Percentiles rank a stretch among this genome's conserved stretches.
Conservation (phyloP, 2,888 invertebrate genomes). For the Prosopocoilus inquinatus region DNA sequence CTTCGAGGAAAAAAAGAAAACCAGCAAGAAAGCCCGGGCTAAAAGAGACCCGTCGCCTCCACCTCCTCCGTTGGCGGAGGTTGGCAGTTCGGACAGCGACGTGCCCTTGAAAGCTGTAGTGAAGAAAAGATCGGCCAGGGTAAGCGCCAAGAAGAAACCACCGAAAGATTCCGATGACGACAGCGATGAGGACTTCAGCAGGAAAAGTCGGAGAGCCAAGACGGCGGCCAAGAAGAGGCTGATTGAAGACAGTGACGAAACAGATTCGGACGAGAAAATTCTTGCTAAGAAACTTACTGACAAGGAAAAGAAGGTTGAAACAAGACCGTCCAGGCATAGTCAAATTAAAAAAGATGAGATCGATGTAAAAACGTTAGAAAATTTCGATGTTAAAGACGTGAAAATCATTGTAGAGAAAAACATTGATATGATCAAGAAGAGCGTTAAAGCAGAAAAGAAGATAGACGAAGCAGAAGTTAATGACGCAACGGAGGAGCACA, state of each 20-base stretch:
- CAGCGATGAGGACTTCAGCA: conserved; percentile 5
- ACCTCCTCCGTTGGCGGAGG: too few species aligned
- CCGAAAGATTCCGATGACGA: conserved; percentile 20
- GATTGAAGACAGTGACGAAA: conserved; percentile 8
- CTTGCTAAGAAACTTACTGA: not conserved
- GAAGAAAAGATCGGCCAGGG: not conserved
- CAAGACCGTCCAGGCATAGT: not conserved
- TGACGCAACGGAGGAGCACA: conserved; percentile 1
- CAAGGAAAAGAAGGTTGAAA: not conserved
- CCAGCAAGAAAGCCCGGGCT: not conserved
- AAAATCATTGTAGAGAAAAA: conserved; percentile 1
- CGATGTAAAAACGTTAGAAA: not conserved
- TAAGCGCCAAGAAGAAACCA: conserved; percentile 6
- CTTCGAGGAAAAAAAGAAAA: not conserved
- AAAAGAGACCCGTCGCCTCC: too few species aligned
- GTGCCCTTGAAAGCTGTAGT: too few species aligned
- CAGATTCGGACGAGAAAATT: conserved; percentile 3
- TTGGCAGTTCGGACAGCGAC: too few species aligned
- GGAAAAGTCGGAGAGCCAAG: conserved; percentile 8
- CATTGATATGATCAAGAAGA: not conserved
- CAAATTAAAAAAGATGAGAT: not conserved
- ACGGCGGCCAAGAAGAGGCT: conserved; percentile 1
- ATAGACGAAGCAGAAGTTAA: conserved; percentile 5
- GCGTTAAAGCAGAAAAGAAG: not conserved
- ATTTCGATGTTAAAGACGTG: not conserved